Evolutionary conservation across 2,797 vertebrate genomes (phyloP).

Genomic region (Schizothorax lantsangensis): DNA sequence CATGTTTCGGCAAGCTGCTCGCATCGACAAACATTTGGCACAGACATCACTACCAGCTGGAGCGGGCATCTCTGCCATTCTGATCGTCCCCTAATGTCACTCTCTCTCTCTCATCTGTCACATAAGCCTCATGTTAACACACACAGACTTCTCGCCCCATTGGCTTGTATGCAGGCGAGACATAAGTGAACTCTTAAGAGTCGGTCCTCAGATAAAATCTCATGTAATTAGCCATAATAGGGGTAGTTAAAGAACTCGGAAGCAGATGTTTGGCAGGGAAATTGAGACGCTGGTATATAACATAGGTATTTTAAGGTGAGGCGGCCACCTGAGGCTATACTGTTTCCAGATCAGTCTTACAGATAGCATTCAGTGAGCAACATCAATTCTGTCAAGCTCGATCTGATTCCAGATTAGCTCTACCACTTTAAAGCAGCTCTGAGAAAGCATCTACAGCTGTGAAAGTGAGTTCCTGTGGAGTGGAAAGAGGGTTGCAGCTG

Average conservation of each 20-base stretch:
- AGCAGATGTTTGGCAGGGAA: slow-evolving; percentile 56
- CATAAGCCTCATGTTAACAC: slow-evolving; percentile 53
- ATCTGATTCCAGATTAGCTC: slow-evolving; percentile 16
- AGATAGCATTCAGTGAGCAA: slow-evolving; percentile 30
- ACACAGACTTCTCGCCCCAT: slow-evolving; percentile 36
- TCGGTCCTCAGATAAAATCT: slow-evolving; percentile 53
- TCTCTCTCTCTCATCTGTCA: slow-evolving; percentile 72
- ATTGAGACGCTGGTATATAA: slow-evolving; percentile 33
- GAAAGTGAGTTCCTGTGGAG: slow-evolving; percentile 43
- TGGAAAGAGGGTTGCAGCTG: slow-evolving; percentile 48
- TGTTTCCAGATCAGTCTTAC: slow-evolving; percentile 48
- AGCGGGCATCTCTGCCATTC: slow-evolving; percentile 70
- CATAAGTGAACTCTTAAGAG: slow-evolving; percentile 47
- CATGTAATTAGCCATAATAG: slow-evolving; percentile 52
- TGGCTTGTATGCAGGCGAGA: not conserved
- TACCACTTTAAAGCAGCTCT: slow-evolving; percentile 37
- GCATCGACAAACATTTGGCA: slow-evolving; percentile 76
- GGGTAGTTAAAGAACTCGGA: slow-evolving; percentile 34
- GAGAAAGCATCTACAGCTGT: slow-evolving; percentile 50
- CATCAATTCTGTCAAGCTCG: slow-evolving; percentile 19
- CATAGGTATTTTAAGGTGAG: slow-evolving; percentile 35
- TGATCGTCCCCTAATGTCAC: slow-evolving; percentile 63
- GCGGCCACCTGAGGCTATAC: slow-evolving; percentile 41
- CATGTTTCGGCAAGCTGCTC: slow-evolving; percentile 79
- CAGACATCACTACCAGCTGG: slow-evolving; percentile 76